phyloP scores from a whole-genome alignment of 2,113 vertebrate species.

The Toxotes jaculatrix region DNA sequence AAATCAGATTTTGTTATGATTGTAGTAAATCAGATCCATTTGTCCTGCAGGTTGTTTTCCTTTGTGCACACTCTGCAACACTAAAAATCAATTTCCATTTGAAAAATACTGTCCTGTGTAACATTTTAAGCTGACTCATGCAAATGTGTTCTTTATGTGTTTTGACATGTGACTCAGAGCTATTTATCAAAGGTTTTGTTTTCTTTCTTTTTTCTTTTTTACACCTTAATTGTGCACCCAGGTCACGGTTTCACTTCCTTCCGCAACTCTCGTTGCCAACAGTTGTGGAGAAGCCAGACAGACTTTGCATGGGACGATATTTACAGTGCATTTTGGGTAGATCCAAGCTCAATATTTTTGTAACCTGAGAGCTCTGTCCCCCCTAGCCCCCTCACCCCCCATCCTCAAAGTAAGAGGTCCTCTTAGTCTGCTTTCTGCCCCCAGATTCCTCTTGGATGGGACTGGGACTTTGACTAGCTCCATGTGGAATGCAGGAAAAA shows the following conservation, averaged over 20 bases:
- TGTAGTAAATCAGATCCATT: conserved; percentile 55
- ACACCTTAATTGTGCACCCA: conserved; percentile 47
- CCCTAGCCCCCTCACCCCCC: conserved; percentile 18
- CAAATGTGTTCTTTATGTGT: conserved; percentile 51
- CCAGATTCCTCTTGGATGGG: conserved; percentile 78
- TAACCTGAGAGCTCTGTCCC: conserved; percentile 72
- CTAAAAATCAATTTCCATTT: conserved; percentile 35
- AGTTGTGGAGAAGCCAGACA: conserved; percentile 37
- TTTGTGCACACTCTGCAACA: neutral
- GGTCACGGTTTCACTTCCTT: conserved; percentile 72
- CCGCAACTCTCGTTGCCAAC: conserved; percentile 57
- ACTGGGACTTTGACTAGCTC: conserved; percentile 82
- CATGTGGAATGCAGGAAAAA: conserved; percentile 85
- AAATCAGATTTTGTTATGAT: conserved; percentile 39
- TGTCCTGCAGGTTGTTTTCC: conserved; percentile 33
- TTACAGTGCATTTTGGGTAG: conserved; percentile 64
- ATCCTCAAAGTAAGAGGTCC: conserved; percentile 48
- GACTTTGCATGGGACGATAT: conserved; percentile 60
- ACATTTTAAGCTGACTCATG: conserved; percentile 43
- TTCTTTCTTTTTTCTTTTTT: no score
- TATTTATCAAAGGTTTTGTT: conserved; percentile 53
- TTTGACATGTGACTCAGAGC: conserved; percentile 55
- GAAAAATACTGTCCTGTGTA: conserved; percentile 19
- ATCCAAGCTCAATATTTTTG: conserved; percentile 85
- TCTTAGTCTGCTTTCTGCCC: conserved; percentile 68